These are phyloP conservation scores for Phyllotis vaccarum DNA, from an alignment of 2,797 vertebrate species.

Conservation along the genomic window DNA sequence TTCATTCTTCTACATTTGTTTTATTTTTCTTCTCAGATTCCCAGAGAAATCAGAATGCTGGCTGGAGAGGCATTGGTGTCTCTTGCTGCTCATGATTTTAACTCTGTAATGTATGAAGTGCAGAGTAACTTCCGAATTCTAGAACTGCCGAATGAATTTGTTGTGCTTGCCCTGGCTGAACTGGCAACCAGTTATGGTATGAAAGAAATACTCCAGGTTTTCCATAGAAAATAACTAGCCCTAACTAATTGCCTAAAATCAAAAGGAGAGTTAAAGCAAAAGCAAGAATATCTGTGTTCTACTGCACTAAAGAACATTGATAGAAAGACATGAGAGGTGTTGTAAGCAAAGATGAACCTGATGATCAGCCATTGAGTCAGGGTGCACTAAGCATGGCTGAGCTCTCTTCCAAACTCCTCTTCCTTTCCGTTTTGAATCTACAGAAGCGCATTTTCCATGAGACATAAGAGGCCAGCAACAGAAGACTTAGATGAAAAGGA, in stretches of 20 bases:
- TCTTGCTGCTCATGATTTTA: constrained; percentile 81
- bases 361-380: background rate
- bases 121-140: constrained; percentile 79
- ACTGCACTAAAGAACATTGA: background rate
- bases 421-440: background rate
- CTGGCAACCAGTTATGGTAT: constrained; percentile 78
- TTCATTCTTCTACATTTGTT: background rate
- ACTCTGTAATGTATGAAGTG: constrained; percentile 81
- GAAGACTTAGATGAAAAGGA: background rate
- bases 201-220: background rate
- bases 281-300: background rate
- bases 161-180: constrained; percentile 78
- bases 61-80: constrained; percentile 80
- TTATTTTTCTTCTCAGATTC: constrained; percentile 60
- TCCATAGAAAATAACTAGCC: background rate
- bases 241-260: background rate
- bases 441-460: background rate
- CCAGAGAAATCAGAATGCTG: constrained; percentile 78
- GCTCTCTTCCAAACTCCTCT: background rate
- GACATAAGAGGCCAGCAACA: background rate
- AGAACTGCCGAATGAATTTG: constrained; percentile 77
- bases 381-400: background rate
- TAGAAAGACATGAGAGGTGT: background rate
- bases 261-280: background rate
- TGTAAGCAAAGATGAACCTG: background rate